A percentile compares a stretch with the other conserved stretches of the same genome.
These are phyloP conservation scores for Diloba caeruleocephala DNA, from an alignment of 2,888 invertebrate species.

Conservation along the genomic window DNA sequence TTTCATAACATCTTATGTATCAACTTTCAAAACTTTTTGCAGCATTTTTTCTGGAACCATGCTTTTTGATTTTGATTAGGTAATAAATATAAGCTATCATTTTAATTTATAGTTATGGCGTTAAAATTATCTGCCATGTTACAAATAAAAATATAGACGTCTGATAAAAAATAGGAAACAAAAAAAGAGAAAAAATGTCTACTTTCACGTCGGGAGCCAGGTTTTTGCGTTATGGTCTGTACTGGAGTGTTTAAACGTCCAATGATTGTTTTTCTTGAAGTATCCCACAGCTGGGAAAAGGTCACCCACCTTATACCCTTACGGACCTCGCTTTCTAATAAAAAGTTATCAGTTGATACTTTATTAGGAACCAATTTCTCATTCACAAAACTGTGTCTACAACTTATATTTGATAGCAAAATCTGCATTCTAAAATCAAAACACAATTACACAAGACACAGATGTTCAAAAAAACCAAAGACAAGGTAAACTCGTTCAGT, in stretches of 20 bases:
- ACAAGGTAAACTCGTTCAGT: conserved; percentile 44
- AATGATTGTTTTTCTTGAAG: no score
- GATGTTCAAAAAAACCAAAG: conserved; percentile 37
- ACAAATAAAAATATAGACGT: conserved; percentile 13
- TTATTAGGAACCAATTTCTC: no score
- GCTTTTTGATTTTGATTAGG: neutral
- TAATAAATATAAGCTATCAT: neutral
- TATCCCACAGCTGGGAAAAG: no score
- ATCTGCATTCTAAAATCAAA: conserved; percentile 13
- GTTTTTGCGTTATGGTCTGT: no score
- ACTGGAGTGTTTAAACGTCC: no score
- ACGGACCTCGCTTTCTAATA: no score
- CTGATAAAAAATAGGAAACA: neutral
- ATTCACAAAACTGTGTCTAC: conserved; percentile 20
- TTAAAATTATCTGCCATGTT: conserved; percentile 7
- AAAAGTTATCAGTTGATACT: no score
- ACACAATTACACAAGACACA: conserved; percentile 19
- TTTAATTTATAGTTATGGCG: conserved; percentile 19
- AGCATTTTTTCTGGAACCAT: conserved; percentile 14
- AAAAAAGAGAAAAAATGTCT: no score
- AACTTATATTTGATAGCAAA: no score
- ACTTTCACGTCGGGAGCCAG: no score
- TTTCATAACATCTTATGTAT: conserved; percentile 7
- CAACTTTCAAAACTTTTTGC: conserved; percentile 36
- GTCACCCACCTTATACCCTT: no score